phyloP scores from a whole-genome alignment of 1,140 invertebrate species.

The Rhynchophorus ferrugineus region DNA sequence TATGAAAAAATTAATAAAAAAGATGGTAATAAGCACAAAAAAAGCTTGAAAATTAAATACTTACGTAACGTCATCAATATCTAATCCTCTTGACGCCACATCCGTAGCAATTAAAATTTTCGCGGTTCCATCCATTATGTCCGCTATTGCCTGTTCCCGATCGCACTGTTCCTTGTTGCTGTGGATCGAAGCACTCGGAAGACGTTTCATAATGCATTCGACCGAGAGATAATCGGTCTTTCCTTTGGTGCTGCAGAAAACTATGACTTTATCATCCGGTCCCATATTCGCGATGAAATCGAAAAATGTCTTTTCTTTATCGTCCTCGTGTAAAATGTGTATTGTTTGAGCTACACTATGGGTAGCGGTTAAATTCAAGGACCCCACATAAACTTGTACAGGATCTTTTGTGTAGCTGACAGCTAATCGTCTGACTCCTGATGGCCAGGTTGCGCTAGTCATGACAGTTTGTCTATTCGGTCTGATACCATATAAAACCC shows the following conservation, averaged over 20 bases:
- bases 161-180: conserved; percentile 83
- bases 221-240: conserved; percentile 74
- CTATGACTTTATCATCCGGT: conserved; percentile 61
- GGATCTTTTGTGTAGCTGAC: conserved; percentile 80
- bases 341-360: no score
- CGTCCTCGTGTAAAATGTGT: no score
- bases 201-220: conserved; percentile 60
- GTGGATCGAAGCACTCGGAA: conserved; percentile 72
- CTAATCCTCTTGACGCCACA: conserved; percentile 84
- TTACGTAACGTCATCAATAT: conserved; percentile 86
- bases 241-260: conserved; percentile 81
- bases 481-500: conserved; percentile 51
- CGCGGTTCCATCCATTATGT: conserved; percentile 67
- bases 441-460: conserved; percentile 81
- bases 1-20: no score
- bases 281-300: no score
- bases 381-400: conserved; percentile 81
- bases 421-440: conserved; percentile 69
- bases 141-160: conserved; percentile 74
- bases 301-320: no score
- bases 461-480: conserved; percentile 38
- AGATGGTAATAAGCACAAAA: neutral
- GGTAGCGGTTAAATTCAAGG: conserved; percentile 75
- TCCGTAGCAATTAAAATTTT: conserved; percentile 89
- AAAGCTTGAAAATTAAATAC: conserved; percentile 36